A percentile compares a stretch with the other conserved stretches of the same genome.
phyloP scores from a whole-genome alignment of 1,140 invertebrate species.

The Triops cancriformis region DNA sequence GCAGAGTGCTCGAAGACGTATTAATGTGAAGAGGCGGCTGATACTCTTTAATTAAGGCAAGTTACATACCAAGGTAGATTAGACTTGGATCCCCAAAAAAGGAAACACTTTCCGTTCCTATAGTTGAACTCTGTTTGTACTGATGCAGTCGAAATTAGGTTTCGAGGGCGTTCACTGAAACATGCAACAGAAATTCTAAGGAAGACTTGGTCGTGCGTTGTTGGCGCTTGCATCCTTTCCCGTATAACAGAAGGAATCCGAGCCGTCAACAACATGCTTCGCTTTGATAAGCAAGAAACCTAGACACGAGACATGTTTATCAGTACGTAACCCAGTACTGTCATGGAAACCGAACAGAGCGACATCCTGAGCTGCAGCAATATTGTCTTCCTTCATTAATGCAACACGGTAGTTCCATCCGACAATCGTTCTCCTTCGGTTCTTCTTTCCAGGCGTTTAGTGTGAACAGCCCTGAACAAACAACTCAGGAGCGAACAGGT shows the following conservation, averaged over 20 bases:
- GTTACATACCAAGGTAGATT: not conserved
- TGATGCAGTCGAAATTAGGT: not conserved
- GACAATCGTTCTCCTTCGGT: not conserved
- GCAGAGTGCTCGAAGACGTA: not conserved
- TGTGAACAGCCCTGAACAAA: not conserved
- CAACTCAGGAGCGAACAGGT: not conserved
- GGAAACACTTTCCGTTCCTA: not conserved
- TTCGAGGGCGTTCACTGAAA: not conserved
- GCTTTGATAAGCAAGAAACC: conserved; percentile 10
- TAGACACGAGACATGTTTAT: not conserved
- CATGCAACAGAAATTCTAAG: not conserved
- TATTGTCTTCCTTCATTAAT: not conserved
- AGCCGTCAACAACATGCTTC: conserved; percentile 12
- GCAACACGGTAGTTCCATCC: not conserved
- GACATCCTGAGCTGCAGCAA: not conserved
- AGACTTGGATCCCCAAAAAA: not conserved
- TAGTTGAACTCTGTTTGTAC: not conserved
- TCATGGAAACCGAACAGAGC: not conserved
- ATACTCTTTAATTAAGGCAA: not conserved
- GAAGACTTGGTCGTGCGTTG: not conserved
- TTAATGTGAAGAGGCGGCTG: not conserved
- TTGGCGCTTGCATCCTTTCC: not conserved
- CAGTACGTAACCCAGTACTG: not conserved
- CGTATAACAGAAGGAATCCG: not conserved
- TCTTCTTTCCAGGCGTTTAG: not conserved